These are phyloP conservation scores for Platycheirus albimanus DNA, from an alignment of 2,888 invertebrate genomes.

Conservation along the genomic window DNA sequence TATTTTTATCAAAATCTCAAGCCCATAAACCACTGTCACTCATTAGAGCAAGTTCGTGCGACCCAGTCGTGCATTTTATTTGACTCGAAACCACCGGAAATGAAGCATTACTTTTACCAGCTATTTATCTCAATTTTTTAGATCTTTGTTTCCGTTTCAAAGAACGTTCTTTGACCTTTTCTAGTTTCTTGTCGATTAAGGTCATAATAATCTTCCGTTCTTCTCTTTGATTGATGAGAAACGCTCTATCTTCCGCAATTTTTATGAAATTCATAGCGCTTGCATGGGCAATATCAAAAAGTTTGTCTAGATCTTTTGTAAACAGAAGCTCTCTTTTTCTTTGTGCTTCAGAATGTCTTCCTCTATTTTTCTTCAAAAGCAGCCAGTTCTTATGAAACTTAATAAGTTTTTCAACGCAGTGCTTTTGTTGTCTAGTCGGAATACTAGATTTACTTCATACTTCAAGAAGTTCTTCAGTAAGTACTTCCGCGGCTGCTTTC, in stretches of 20 bases:
- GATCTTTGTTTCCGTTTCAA: slow-evolving; percentile 16
- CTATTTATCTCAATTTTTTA: slow-evolving; percentile 5
- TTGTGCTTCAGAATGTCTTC: too few relatives aligned
- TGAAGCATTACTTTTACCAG: slow-evolving; percentile 6
- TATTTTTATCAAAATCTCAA: too few relatives aligned
- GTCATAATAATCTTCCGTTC: background rate
- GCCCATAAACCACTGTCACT: too few relatives aligned
- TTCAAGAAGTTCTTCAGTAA: background rate
- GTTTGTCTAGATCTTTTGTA: background rate
- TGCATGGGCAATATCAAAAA: background rate
- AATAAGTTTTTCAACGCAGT: background rate
- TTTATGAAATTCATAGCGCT: background rate
- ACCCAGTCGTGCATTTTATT: too few relatives aligned
- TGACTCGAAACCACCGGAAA: slow-evolving; percentile 2
- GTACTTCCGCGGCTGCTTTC: background rate
- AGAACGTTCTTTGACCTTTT: background rate
- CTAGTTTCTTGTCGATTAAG: slow-evolving; percentile 3
- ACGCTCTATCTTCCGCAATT: background rate
- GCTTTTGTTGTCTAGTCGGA: background rate
- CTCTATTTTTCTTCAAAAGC: too few relatives aligned
- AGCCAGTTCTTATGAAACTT: background rate
- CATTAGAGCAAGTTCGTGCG: too few relatives aligned
- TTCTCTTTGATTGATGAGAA: background rate
- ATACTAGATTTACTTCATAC: background rate
- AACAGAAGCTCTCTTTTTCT: too few relatives aligned